A percentile compares a stretch with the other conserved stretches of the same genome.
Evolutionary conservation across 1,140 invertebrate genomes (phyloP).

Genomic region (Drosophila erecta): DNA sequence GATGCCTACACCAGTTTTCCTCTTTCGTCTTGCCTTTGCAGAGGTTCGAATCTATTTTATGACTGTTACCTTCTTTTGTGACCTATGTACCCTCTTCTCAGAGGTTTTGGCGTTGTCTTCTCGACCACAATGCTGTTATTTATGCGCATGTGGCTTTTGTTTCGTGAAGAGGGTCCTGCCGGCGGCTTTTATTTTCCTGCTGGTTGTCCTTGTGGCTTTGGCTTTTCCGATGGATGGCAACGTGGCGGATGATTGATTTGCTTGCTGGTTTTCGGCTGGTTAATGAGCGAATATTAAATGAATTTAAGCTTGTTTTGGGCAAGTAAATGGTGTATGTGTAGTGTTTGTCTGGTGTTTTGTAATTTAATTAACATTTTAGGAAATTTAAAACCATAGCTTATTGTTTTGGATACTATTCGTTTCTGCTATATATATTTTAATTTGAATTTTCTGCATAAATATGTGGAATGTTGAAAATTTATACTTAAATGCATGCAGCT

Average conservation of each 20-base stretch:
- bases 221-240: conserved; percentile 32
- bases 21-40: conserved; percentile 6
- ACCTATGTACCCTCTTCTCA: conserved; percentile 4
- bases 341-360: not conserved
- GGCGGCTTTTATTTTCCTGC: conserved; percentile 37
- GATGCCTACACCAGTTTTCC: conserved; percentile 44
- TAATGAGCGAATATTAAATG: conserved; percentile 21
- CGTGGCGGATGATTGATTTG: conserved; percentile 39
- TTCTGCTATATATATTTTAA: not conserved
- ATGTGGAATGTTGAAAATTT: not conserved
- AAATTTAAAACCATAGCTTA: not conserved
- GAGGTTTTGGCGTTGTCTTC: conserved; percentile 51
- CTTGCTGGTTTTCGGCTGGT: conserved; percentile 23
- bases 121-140: conserved; percentile 73
- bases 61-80: conserved; percentile 9
- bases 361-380: not conserved
- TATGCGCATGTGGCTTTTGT: conserved; percentile 76
- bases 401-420: not conserved
- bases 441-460: not conserved
- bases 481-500: not conserved
- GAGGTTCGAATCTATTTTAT: conserved; percentile 72
- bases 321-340: not conserved
- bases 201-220: conserved; percentile 38
- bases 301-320: conserved; percentile 37
- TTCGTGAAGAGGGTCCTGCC: conserved; percentile 70